Conservation (phyloP, 2,113 vertebrate species). For the Xyliphius kryptos region DNA sequence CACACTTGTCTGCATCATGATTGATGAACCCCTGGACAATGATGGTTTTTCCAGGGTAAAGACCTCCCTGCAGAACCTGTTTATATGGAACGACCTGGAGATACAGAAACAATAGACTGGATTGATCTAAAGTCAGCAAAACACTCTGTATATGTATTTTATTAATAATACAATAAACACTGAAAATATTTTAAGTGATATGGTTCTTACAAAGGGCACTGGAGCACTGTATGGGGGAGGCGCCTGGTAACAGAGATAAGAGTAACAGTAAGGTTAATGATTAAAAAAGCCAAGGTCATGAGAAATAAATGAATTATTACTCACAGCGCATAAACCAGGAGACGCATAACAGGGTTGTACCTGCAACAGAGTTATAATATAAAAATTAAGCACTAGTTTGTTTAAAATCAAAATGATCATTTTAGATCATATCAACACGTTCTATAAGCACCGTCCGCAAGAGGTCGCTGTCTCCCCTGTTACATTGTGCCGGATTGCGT, state of each 20-base stretch:
- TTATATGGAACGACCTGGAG: conserved; percentile 51
- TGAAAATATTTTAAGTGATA: background rate
- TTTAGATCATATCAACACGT: too few relatives aligned
- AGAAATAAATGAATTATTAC: background rate
- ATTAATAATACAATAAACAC: background rate
- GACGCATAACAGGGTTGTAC: background rate
- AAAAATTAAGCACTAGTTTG: too few relatives aligned
- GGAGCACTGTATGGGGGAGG: conserved; percentile 26
- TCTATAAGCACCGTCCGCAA: too few relatives aligned
- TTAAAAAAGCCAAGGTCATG: background rate
- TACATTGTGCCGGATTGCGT: too few relatives aligned
- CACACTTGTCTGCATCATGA: conserved; percentile 34
- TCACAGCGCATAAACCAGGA: background rate
- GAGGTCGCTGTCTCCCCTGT: too few relatives aligned
- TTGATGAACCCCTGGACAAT: conserved; percentile 42
- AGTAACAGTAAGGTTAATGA: background rate
- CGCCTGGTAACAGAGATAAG: conserved; percentile 10
- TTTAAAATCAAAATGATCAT: too few relatives aligned
- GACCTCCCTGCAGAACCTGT: conserved; percentile 44
- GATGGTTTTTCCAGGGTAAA: conserved; percentile 50
- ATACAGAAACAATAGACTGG: background rate
- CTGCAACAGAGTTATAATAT: background rate
- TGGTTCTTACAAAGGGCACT: conserved; percentile 32
- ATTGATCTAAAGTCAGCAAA: too few relatives aligned
- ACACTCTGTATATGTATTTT: background rate